Evolutionary conservation across 2,113 vertebrate species (phyloP), one percentile per base, ranked within the genome.

Genomic region (Bambusicola thoracicus): DNA sequence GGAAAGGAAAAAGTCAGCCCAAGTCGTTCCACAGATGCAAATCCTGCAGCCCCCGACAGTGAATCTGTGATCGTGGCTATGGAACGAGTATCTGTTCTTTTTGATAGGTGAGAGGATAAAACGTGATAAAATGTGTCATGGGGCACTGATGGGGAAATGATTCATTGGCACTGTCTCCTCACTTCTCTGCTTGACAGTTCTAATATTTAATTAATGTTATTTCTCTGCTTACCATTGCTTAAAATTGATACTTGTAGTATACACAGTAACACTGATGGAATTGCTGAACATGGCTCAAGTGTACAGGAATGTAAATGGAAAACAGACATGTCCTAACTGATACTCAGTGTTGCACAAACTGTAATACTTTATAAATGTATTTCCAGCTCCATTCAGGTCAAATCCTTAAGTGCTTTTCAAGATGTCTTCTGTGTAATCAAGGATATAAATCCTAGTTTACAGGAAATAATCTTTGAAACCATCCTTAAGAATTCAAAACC

Each of bases 31-130:
- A 65, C 98, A 29, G 98, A 99, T 86, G 83, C 97, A 48, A 99
- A 98, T 93, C 97, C 98, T 18, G 96, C 98, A 19, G 97, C 98
- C 70, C 99, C 99, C 0, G 99, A 99, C 97, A 99, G 98, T 8
- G 99, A 99, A 93, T 99, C 99, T 0, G 98, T 99, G 94, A 99
- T 99, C 4, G 99, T 99, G 10, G 99, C 99, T 53, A 99, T 99
- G 99, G 99, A 99, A 95, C 98, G 99, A 8, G 99, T 99, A 15
- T 99, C 99, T 44, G 99, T 99, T 70, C 99, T 99, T 51, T 99
- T 99, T 20, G 99, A 99, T 97, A 99, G 99, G 99, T 99, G 97
- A 93, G 95, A 56, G 44, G 10, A n/a, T 27, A 49, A 79, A 66
- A 53, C 1, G 0, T 40, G 61, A 8, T 63, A 29, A 63, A 63